These are phyloP conservation scores for Pocota personata DNA, from an alignment of 2,888 invertebrate genomes.

Conservation along the genomic window DNA sequence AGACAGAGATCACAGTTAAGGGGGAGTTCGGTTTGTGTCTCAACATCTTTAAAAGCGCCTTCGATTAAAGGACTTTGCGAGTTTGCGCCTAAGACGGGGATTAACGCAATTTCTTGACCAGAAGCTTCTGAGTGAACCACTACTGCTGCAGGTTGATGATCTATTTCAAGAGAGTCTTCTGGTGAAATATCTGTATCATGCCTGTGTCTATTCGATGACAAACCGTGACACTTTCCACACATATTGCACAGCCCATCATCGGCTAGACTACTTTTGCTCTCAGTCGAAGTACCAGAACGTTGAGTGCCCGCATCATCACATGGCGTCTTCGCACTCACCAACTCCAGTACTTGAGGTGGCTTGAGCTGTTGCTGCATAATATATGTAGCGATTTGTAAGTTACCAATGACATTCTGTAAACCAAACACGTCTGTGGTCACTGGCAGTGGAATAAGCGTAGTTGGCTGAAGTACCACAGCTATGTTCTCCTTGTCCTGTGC, in stretches of 20 bases:
- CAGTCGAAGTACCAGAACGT: conserved; percentile 77
- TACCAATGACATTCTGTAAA: conserved; percentile 81
- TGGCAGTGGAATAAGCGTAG: conserved; percentile 81
- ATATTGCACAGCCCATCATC: conserved; percentile 58
- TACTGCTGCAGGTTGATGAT: not conserved
- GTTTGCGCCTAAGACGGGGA: not conserved
- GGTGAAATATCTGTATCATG: conserved; percentile 36
- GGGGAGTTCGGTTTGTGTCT: conserved; percentile 81
- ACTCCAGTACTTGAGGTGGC: conserved; percentile 74
- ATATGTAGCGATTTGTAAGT: conserved; percentile 82
- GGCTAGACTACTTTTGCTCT: conserved; percentile 41
- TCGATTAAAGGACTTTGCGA: not conserved
- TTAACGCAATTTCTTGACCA: conserved; percentile 39
- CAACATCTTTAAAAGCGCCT: conserved; percentile 76
- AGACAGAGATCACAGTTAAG: conserved; percentile 81
- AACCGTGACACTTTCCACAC: conserved; percentile 69
- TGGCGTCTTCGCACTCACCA: conserved; percentile 76
- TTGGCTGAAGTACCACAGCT: conserved; percentile 82
- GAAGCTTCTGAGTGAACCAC: not conserved
- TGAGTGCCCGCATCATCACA: conserved; percentile 77
- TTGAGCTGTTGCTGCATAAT: conserved; percentile 80
- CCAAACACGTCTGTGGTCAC: conserved; percentile 82
- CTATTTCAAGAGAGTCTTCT: conserved; percentile 54
- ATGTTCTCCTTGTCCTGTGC: conserved; percentile 77
- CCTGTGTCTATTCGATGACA: conserved; percentile 7